A percentile compares a stretch with the other conserved stretches of the same genome.
These are phyloP conservation scores for Salvelinus namaycush DNA, from an alignment of 2,113 vertebrate species.

Conservation along the genomic window DNA sequence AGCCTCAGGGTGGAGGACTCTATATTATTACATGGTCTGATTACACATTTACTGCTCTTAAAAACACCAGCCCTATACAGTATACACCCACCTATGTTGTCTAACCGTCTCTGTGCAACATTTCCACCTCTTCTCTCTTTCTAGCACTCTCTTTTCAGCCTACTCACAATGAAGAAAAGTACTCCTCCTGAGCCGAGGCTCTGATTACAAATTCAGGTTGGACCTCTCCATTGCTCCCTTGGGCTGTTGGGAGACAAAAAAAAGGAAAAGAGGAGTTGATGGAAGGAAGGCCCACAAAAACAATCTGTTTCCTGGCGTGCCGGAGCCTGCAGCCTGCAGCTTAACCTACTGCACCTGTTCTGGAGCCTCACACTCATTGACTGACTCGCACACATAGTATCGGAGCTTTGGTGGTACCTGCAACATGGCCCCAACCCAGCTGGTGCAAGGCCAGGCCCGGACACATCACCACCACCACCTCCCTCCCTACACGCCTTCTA, in stretches of 20 bases:
- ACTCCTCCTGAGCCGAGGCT: slow-evolving; percentile 34
- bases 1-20: background rate
- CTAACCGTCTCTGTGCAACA: background rate
- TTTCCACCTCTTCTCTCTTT: background rate
- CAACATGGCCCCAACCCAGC: slow-evolving; percentile 51
- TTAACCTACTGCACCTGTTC: slow-evolving; percentile 77
- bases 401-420: slow-evolving; percentile 66
- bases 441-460: slow-evolving; percentile 34
- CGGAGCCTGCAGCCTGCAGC: slow-evolving; percentile 62
- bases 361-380: slow-evolving; percentile 60
- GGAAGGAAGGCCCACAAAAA: slow-evolving; percentile 68
- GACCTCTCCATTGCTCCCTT: slow-evolving; percentile 71
- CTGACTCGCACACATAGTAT: slow-evolving; percentile 27
- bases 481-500: slow-evolving; percentile 27
- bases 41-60: slow-evolving; percentile 9
- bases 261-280: slow-evolving; percentile 45
- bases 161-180: slow-evolving; percentile 32
- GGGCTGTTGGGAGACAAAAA: slow-evolving; percentile 50
- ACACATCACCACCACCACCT: slow-evolving; percentile 9
- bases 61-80: background rate
- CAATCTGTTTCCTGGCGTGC: slow-evolving; percentile 72
- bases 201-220: slow-evolving; percentile 68
- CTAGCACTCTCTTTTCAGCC: background rate
- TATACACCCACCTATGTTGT: background rate
- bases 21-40: background rate